Evolutionary conservation across 1,140 invertebrate genomes (phyloP), one percentile per base, ranked within the genome.

Genomic region (Hycleus phaleratus): DNA sequence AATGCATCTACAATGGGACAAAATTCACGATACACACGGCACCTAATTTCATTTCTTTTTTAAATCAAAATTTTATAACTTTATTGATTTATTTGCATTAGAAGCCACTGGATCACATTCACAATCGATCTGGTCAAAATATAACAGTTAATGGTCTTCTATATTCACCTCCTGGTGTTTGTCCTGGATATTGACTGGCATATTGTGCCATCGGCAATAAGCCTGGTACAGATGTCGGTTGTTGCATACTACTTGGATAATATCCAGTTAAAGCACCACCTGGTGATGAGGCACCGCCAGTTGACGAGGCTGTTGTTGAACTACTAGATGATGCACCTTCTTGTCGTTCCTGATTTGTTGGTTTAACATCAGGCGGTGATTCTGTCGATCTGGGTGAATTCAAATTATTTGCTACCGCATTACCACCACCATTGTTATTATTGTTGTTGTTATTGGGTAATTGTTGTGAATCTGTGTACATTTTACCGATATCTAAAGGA

Each of bases 141-240:
- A 91, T 90, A 58, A 91, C 88, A 39, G 88, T 87, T 8, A 91
- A 73, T 1, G 90, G 89, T 68, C 88, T 79, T 53, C 88, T 77
- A 73, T 89, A 91, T 67, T 91, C 89, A 12, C 81, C 75, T 61
- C 81, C 77, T 26, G 63, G 70, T 49, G 46, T 66, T 62, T 58
- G 73, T 49, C 58, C 62, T 0, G 75, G 71, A 68, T 82, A 83
- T 65, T 82, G 84, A 7, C 78, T 80, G 9, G 78, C 71, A 68
- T 85, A 85, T 55, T 85, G 84, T 0, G 80, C 79, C 77, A 85
- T 83, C 24, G 84, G 81, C 4, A 78, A 69, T 26, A 84, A 70
- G 38, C 79, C 77, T 12, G 82, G 73, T 25, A 79, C 66, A 4
- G 77, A 57, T 3, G 11, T 10, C n/a, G 73, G 74, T 55, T 79